phyloP scores from a whole-genome alignment of 2,888 invertebrate genomes.

The Holacanthella duospinosa region DNA sequence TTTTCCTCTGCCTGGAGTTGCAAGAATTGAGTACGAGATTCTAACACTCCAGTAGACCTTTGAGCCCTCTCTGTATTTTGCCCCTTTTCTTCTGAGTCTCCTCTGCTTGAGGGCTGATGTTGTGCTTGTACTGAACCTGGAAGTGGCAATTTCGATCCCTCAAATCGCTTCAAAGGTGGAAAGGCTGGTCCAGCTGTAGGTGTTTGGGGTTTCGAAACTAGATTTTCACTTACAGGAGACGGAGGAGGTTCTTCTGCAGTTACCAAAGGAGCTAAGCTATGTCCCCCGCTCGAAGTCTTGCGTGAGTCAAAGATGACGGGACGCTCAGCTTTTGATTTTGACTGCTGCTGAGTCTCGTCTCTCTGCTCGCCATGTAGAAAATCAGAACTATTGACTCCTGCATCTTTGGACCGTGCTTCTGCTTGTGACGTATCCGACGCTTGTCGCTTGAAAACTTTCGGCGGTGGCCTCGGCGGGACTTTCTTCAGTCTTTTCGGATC shows the following conservation, averaged over 20 bases:
- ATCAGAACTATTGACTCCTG: background rate
- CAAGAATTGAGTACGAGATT: background rate
- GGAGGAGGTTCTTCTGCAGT: background rate
- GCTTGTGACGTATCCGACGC: background rate
- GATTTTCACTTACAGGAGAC: background rate
- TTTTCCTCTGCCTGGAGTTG: constrained; percentile 18
- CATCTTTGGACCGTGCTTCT: background rate
- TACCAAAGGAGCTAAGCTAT: background rate
- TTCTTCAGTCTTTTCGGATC: constrained; percentile 35
- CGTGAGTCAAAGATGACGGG: constrained; percentile 35
- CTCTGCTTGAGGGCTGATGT: too few species aligned
- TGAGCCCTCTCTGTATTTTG: background rate
- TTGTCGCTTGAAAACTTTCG: constrained; percentile 40
- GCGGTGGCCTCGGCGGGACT: constrained; percentile 43
- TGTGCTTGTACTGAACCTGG: background rate
- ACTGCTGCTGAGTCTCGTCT: background rate
- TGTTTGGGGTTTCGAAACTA: background rate
- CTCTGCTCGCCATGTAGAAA: background rate
- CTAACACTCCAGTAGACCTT: background rate
- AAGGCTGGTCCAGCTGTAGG: background rate
- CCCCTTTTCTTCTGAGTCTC: background rate
- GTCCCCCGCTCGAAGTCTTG: constrained; percentile 13
- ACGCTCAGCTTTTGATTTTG: constrained; percentile 18
- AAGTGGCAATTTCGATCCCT: constrained; percentile 13
- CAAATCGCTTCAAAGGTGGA: constrained; percentile 13